phyloP scores from a whole-genome alignment of 1,140 invertebrate species.

The Chlorops oryzae region DNA sequence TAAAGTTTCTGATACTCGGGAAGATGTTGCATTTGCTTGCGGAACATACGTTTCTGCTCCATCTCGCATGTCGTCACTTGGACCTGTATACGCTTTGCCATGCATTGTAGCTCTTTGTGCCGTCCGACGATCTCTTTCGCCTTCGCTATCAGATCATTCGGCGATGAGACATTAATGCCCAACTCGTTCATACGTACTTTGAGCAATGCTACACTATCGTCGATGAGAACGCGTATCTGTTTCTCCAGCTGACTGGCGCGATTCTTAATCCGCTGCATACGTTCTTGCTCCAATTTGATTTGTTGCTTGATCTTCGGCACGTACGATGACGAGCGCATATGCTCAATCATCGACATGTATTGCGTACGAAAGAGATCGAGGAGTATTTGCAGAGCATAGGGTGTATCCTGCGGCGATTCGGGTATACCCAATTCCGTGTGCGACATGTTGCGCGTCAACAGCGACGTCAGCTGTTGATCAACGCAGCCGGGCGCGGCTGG shows the following conservation, averaged over 20 bases:
- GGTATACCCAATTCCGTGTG: slow-evolving; percentile 79
- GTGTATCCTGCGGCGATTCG: slow-evolving; percentile 66
- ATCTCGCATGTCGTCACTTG: slow-evolving; percentile 64
- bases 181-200: slow-evolving; percentile 87
- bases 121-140: slow-evolving; percentile 87
- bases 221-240: slow-evolving; percentile 83
- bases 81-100: slow-evolving; percentile 72
- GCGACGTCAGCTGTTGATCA: slow-evolving; percentile 76
- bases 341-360: slow-evolving; percentile 72
- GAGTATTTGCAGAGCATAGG: slow-evolving; percentile 78
- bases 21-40: slow-evolving; percentile 57
- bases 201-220: slow-evolving; percentile 83
- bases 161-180: slow-evolving; percentile 75
- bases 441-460: slow-evolving; percentile 60
- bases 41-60: slow-evolving; percentile 63
- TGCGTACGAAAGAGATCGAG: slow-evolving; percentile 77
- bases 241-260: slow-evolving; percentile 80
- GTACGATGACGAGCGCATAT: slow-evolving; percentile 74
- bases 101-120: slow-evolving; percentile 84
- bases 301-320: slow-evolving; percentile 65
- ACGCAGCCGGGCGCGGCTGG: slow-evolving; percentile 83
- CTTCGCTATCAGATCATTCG: slow-evolving; percentile 78
- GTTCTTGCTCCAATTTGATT: slow-evolving; percentile 77
- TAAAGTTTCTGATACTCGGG: slow-evolving; percentile 54
- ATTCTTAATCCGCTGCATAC: slow-evolving; percentile 71